Percentiles rank a stretch among this genome's conserved stretches.
Conservation (phyloP, 1,140 invertebrate genomes). For the Aplysia californica region DNA sequence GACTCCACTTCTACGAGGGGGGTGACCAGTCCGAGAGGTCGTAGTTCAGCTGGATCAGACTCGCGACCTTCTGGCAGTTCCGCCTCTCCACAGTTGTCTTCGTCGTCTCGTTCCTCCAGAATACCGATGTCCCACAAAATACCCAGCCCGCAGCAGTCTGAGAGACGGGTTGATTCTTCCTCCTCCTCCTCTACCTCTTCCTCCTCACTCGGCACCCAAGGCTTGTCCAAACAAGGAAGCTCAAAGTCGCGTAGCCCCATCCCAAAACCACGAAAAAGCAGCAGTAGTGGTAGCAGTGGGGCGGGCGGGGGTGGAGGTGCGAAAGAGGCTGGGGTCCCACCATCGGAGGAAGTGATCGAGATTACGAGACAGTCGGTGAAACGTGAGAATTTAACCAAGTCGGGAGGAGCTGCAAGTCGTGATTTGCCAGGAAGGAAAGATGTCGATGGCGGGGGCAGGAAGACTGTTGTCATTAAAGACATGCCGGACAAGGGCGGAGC, state of each 20-base stretch:
- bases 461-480: constrained; percentile 33
- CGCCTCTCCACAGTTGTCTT: too few relatives aligned
- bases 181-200: too few relatives aligned
- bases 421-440: constrained; percentile 4
- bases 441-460: constrained; percentile 14
- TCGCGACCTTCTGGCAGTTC: constrained; percentile 11
- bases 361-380: constrained; percentile 37
- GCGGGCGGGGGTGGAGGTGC: too few relatives aligned
- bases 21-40: background rate
- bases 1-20: background rate
- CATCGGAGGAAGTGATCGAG: constrained; percentile 47
- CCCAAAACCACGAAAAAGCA: constrained; percentile 17
- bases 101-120: too few relatives aligned
- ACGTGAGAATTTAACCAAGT: constrained; percentile 24
- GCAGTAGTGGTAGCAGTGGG: background rate
- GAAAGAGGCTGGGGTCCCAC: constrained; percentile 48
- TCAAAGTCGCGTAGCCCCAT: constrained; percentile 3
- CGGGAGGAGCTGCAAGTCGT: constrained; percentile 1
- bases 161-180: background rate
- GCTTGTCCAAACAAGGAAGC: background rate
- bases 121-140: constrained; percentile 21
- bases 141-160: constrained; percentile 24
- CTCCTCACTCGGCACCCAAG: too few relatives aligned
- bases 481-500: constrained; percentile 38
- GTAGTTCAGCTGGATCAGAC: background rate